Conservation (phyloP, 2,888 invertebrate genomes). For the Acanthosepion esculentum region DNA sequence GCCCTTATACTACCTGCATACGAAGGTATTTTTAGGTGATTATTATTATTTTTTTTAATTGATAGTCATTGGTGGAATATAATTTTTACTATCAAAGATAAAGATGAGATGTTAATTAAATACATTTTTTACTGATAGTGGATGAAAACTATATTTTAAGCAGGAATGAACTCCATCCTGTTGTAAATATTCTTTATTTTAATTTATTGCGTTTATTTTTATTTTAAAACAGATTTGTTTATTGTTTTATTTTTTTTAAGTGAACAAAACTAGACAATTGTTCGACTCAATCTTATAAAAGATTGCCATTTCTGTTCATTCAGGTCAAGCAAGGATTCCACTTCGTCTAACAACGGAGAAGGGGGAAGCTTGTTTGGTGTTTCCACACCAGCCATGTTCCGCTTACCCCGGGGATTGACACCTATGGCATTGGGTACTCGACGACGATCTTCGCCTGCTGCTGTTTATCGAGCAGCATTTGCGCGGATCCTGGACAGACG, state of each 20-base stretch:
- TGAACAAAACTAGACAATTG: neutral
- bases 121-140: no score
- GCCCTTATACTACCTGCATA: no score
- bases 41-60: no score
- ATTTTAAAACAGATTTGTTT: neutral
- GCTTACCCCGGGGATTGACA: constrained; percentile 24
- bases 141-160: no score
- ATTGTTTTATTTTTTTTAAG: neutral
- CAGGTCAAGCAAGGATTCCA: neutral
- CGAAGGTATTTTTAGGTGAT: no score
- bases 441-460: constrained; percentile 39
- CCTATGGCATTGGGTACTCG: constrained; percentile 2
- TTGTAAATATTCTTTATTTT: no score
- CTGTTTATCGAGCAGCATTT: constrained; percentile 38
- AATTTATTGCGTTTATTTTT: no score
- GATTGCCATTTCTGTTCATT: constrained; percentile 37
- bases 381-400: neutral
- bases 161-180: no score
- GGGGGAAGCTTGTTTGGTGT: neutral
- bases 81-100: no score
- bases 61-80: no score
- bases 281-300: neutral
- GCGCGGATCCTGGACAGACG: constrained; percentile 39
- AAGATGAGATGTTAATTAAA: no score
- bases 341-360: neutral